Evolutionary conservation across 2,888 invertebrate genomes (phyloP).

Genomic region (Microctonus aethiopoides): DNA sequence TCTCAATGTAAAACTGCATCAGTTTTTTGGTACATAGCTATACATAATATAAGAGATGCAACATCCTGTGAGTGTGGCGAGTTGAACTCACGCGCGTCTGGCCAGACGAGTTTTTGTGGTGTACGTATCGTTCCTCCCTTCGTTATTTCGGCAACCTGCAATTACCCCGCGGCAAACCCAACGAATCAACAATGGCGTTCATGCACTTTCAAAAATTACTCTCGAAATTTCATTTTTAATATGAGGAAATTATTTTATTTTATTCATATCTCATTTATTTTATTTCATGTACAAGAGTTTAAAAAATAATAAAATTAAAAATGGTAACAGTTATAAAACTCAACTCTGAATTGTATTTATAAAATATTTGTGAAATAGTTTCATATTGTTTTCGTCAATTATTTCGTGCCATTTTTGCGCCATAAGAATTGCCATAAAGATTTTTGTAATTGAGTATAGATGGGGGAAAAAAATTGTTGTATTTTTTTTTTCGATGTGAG

Average conservation of each 20-base stretch:
- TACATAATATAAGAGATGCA: background rate
- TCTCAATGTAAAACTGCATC: background rate
- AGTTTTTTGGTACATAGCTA: background rate
- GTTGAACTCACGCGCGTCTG: slow-evolving; percentile 14
- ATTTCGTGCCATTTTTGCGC: slow-evolving; percentile 38
- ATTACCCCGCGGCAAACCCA: slow-evolving; percentile 24
- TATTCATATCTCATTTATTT: no score
- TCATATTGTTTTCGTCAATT: background rate
- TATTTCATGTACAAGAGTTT: background rate
- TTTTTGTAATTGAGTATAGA: slow-evolving; percentile 35
- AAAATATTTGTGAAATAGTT: no score
- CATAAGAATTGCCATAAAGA: slow-evolving; percentile 52
- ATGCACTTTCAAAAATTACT: background rate
- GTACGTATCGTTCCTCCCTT: slow-evolving; percentile 10
- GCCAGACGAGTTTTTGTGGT: slow-evolving; percentile 33
- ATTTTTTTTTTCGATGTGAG: slow-evolving; percentile 11
- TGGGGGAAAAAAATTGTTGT: slow-evolving; percentile 40
- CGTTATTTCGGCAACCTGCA: slow-evolving; percentile 32
- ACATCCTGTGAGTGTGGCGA: background rate
- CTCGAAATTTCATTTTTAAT: background rate
- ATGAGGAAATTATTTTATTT: background rate
- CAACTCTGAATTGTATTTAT: no score
- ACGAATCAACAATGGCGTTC: slow-evolving; percentile 23
- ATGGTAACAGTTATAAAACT: no score
- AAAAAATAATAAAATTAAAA: background rate